These are phyloP conservation scores for Leuciscus idus DNA, from an alignment of 2,113 vertebrate genomes.

Conservation along the genomic window DNA sequence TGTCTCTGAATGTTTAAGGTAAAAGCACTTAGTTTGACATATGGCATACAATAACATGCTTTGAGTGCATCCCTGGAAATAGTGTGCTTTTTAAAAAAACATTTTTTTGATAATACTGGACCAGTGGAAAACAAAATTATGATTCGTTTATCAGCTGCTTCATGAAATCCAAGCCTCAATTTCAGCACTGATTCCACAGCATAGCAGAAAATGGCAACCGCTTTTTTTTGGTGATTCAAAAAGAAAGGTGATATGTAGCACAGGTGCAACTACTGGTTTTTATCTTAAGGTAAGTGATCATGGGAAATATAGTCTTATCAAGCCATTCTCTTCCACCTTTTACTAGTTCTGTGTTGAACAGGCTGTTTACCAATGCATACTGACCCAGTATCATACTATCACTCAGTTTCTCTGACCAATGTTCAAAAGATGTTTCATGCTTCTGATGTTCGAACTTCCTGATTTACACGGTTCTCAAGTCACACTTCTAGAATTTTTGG, in stretches of 20 bases:
- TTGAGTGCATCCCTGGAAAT: background rate
- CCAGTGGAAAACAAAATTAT: background rate
- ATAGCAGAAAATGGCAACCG: background rate
- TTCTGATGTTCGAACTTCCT: background rate
- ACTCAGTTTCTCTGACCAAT: background rate
- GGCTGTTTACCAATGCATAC: background rate
- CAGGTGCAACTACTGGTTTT: background rate
- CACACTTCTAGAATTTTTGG: background rate
- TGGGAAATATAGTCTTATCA: background rate
- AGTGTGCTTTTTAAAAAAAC: background rate
- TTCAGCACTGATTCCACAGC: background rate
- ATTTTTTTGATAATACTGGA: background rate
- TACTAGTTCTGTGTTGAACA: background rate
- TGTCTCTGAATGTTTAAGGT: background rate
- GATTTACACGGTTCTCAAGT: background rate
- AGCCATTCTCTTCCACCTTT: background rate
- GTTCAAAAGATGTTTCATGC: background rate
- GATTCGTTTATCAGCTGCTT: background rate
- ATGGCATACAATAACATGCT: background rate
- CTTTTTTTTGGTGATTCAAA: background rate
- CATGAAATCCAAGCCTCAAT: background rate
- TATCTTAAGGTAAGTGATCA: background rate
- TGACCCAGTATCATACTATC: background rate
- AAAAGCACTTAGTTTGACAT: background rate
- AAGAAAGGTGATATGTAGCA: background rate